These are phyloP conservation scores for Chrysopa pallens DNA, from an alignment of 1,140 invertebrate genomes.

Conservation along the genomic window DNA sequence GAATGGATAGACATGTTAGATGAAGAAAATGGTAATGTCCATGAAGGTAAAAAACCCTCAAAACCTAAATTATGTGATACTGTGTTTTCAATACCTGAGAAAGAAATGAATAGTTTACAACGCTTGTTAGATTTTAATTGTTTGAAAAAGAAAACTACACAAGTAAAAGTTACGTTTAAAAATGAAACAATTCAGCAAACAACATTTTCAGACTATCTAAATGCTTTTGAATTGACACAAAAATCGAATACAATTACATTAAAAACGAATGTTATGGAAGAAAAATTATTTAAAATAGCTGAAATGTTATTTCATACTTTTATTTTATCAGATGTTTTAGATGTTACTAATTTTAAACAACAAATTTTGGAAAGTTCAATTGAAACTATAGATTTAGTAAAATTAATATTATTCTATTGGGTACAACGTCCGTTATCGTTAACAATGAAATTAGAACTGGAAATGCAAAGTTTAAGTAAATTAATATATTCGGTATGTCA, in stretches of 20 bases:
- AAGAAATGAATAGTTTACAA: constrained; percentile 21
- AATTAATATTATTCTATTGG: constrained; percentile 46
- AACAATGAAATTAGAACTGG: constrained; percentile 23
- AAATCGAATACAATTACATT: constrained; percentile 17
- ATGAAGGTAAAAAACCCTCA: constrained; percentile 5
- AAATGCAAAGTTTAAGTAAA: constrained; percentile 29
- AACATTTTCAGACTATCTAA: constrained; percentile 24
- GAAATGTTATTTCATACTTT: constrained; percentile 40
- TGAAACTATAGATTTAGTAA: constrained; percentile 35
- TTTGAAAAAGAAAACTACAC: constrained; percentile 11
- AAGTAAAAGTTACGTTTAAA: constrained; percentile 17
- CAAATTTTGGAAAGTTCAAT: constrained; percentile 25
- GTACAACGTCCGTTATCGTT: constrained; percentile 31
- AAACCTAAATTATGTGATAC: constrained; percentile 5
- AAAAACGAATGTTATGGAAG: constrained; percentile 21
- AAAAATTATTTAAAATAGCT: constrained; percentile 27
- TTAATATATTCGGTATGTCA: constrained; percentile 25
- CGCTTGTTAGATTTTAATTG: constrained; percentile 20
- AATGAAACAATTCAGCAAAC: constrained; percentile 8
- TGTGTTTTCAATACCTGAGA: constrained; percentile 9
- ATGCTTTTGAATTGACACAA: constrained; percentile 34
- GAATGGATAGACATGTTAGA: constrained; percentile 2
- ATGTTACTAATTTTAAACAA: constrained; percentile 22
- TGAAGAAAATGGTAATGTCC: constrained; percentile 6
- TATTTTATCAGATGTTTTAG: constrained; percentile 29